Base-by-base conservation (phyloP, 2,888 invertebrate genomes). In the Scaeva pyrastri region DNA sequence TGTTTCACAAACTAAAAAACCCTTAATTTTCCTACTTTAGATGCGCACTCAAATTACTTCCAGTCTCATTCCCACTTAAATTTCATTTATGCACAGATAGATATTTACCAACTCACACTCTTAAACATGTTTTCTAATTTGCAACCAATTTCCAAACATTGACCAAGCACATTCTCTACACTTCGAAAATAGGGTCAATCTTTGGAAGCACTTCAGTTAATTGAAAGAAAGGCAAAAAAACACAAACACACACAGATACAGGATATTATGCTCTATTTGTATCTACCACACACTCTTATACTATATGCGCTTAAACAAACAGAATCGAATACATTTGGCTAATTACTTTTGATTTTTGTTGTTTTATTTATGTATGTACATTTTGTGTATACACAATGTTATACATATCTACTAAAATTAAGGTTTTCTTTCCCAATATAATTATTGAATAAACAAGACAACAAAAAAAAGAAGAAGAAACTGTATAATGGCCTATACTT, bases 291-390 rank as follows among this genome's bases (percentile, higher is more conserved):
- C n/a, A n/a, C n/a, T n/a, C n/a, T n/a, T 31, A 31, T 0, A 7
- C 31, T 31, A 31, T 31, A 64, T 23, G 41, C 39, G 39, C 23
- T 68, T 52, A 58, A n/a, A 52, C n/a, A 73, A 58, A 48, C 43
- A 55, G 55, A 56, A 79, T 70, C 66, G 68, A 83, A 83, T 41
- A 79, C 79, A 75, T 84, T 78, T 50, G 41, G 62, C 74, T 82
- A 82, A 82, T 77, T 82, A 76, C 82, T 76, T 81, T 56, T 76
- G 56, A 76, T 76, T 81, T 79, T 60, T 31, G 39, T 78, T 64
- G 21, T 43, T 16, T 36, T 75, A 50, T 23, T 26, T 52, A 52
- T 23, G 5, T 31, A 31, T 31, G 8, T 5, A 31, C 31, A 31
- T 31, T 31, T 31, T 31, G 8, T 31, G 31, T 31, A n/a, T n/a